phyloP scores from a whole-genome alignment of 2,797 vertebrate genomes.

The Pseudochirops cupreus region DNA sequence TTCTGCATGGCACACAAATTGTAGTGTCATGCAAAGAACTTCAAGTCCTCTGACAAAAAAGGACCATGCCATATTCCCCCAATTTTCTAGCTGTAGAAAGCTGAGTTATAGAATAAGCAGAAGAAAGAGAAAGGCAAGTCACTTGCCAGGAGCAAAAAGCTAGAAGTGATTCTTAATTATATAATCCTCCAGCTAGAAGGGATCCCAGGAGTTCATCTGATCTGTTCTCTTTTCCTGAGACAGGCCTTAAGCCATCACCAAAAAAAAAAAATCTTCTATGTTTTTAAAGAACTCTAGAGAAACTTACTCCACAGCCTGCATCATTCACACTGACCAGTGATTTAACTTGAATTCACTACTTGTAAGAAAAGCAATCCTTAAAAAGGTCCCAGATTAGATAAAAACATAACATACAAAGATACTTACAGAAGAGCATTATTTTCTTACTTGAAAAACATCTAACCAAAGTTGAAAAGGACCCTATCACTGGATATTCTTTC shows the following conservation, averaged over 20 bases:
- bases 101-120: neutral
- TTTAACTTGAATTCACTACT: slow-evolving; percentile 24
- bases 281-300: slow-evolving; percentile 54
- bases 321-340: neutral
- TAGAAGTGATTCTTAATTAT: slow-evolving; percentile 2
- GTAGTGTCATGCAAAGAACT: neutral
- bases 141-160: neutral
- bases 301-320: slow-evolving; percentile 43
- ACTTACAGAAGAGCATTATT: slow-evolving; percentile 25
- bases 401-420: slow-evolving; percentile 18
- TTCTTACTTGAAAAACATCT: neutral
- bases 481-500: slow-evolving; percentile 7
- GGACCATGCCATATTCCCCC: neutral
- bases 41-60: neutral
- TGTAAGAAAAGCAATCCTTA: slow-evolving; percentile 35
- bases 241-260: neutral
- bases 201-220: neutral
- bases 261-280: slow-evolving; percentile 20
- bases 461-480: neutral
- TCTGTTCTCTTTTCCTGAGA: neutral
- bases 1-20: neutral
- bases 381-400: slow-evolving; percentile 43
- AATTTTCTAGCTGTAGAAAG: neutral
- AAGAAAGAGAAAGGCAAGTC: neutral
- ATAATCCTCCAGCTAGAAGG: neutral